Evolutionary conservation across 2,888 invertebrate species (phyloP).

Genomic region (Eurytoma adleriae): DNA sequence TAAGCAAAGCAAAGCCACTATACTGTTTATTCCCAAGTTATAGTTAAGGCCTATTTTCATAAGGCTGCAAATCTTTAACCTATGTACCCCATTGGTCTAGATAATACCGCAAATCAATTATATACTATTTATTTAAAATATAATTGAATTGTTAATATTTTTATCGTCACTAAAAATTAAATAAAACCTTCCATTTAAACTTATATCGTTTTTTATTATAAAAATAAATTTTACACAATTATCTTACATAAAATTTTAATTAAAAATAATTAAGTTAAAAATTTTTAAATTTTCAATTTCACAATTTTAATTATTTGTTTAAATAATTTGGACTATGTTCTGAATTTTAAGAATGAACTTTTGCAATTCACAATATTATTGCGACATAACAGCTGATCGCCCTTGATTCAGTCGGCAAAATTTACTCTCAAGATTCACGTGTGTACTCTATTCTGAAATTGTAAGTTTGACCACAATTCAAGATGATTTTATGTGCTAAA

Average conservation of each 20-base stretch:
- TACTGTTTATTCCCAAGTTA: background rate
- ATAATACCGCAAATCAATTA: background rate
- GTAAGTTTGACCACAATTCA: constrained; percentile 33
- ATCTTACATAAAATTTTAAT: too few relatives aligned
- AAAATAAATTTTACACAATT: too few relatives aligned
- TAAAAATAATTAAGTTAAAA: background rate
- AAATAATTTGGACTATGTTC: background rate
- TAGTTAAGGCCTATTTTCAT: constrained; percentile 18
- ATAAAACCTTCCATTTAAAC: too few relatives aligned
- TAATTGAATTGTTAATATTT: too few relatives aligned
- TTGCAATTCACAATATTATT: constrained; percentile 19
- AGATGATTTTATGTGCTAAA: constrained; percentile 1
- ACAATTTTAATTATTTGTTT: background rate
- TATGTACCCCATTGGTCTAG: constrained; percentile 4
- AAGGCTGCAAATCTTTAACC: constrained; percentile 14
- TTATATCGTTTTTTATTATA: too few relatives aligned
- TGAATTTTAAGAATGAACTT: background rate
- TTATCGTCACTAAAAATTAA: too few relatives aligned
- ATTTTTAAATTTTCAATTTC: background rate
- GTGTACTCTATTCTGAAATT: constrained; percentile 23
- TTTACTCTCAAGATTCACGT: constrained; percentile 33
- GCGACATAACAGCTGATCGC: constrained; percentile 41
- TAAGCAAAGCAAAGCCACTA: background rate
- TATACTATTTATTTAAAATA: too few relatives aligned
- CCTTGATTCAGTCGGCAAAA: constrained; percentile 23